Conservation (phyloP, 1,140 invertebrate genomes). For the Mactra quadrangularis region DNA sequence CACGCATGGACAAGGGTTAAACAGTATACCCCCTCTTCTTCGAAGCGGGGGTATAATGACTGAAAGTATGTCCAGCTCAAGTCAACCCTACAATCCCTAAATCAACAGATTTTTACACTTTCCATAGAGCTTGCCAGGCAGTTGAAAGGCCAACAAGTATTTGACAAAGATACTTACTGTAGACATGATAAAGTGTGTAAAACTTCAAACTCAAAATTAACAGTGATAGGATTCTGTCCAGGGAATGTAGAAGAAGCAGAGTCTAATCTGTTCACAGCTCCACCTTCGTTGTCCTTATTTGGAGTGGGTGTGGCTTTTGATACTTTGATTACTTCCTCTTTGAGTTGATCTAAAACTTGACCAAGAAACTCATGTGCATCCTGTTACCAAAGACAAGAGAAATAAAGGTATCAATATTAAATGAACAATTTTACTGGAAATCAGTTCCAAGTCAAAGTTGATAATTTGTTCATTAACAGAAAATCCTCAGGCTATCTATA, state of each 20-base stretch:
- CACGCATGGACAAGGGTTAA: too few relatives aligned
- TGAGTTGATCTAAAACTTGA: constrained; percentile 81
- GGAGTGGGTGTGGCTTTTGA: constrained; percentile 69
- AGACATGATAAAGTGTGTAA: constrained; percentile 69
- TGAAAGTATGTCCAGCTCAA: too few relatives aligned
- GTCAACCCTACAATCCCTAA: too few relatives aligned
- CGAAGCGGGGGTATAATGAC: too few relatives aligned
- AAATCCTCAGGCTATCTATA: too few relatives aligned
- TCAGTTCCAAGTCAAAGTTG: too few relatives aligned
- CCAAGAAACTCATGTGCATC: constrained; percentile 83
- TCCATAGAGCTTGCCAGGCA: too few relatives aligned
- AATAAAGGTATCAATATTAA: background rate
- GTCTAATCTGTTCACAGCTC: background rate
- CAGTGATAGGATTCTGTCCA: constrained; percentile 74
- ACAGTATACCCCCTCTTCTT: too few relatives aligned
- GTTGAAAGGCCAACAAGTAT: too few relatives aligned
- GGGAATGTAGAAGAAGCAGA: background rate
- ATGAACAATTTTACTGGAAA: background rate
- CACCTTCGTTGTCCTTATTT: constrained; percentile 52
- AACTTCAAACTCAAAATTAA: constrained; percentile 83
- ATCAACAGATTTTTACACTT: too few relatives aligned
- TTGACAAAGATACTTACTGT: constrained; percentile 58
- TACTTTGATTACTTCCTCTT: constrained; percentile 79
- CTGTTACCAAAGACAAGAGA: constrained; percentile 60
- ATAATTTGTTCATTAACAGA: too few relatives aligned